A percentile compares a stretch with the other conserved stretches of the same genome.
These are phyloP conservation scores for Drosophila niveifrons DNA, from an alignment of 2,888 invertebrate species.

Conservation along the genomic window DNA sequence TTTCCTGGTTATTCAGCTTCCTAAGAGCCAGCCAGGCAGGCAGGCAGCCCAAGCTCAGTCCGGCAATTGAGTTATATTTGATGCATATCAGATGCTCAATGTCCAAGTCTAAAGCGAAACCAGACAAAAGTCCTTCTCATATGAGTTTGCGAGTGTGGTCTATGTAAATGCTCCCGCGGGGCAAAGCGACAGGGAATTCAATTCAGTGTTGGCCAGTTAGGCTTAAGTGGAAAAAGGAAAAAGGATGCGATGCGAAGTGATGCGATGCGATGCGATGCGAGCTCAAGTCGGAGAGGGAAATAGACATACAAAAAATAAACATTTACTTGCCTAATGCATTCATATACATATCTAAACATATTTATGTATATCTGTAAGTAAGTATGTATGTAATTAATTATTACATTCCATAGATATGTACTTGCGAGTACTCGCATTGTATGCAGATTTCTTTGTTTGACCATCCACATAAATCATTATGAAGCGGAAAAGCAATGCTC, in stretches of 20 bases:
- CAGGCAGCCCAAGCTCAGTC: conserved; percentile 39
- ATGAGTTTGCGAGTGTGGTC: conserved; percentile 38
- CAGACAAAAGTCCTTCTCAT: conserved; percentile 53
- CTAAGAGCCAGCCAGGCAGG: conserved; percentile 42
- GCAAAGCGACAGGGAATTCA: conserved; percentile 61
- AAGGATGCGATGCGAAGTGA: conserved; percentile 39
- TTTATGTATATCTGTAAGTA: conserved; percentile 36
- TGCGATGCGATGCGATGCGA: not conserved
- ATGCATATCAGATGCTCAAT: conserved; percentile 79
- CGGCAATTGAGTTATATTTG: conserved; percentile 80
- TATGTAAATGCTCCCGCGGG: conserved; percentile 74
- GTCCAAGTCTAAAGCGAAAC: conserved; percentile 51
- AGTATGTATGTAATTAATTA: conserved; percentile 69
- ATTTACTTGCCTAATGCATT: conserved; percentile 12
- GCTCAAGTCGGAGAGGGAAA: conserved; percentile 40
- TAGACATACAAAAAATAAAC: not conserved
- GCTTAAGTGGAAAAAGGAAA: conserved; percentile 57
- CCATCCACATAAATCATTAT: conserved; percentile 57
- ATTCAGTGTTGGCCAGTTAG: conserved; percentile 63
- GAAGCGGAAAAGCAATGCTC: conserved; percentile 72
- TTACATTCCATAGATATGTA: conserved; percentile 28
- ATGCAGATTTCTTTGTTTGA: conserved; percentile 75
- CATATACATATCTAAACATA: conserved; percentile 28
- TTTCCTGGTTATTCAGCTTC: conserved; percentile 77
- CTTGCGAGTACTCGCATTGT: conserved; percentile 19